These are phyloP conservation scores for Bolborhynchus lineola DNA, from an alignment of 2,113 vertebrate species.

Conservation along the genomic window DNA sequence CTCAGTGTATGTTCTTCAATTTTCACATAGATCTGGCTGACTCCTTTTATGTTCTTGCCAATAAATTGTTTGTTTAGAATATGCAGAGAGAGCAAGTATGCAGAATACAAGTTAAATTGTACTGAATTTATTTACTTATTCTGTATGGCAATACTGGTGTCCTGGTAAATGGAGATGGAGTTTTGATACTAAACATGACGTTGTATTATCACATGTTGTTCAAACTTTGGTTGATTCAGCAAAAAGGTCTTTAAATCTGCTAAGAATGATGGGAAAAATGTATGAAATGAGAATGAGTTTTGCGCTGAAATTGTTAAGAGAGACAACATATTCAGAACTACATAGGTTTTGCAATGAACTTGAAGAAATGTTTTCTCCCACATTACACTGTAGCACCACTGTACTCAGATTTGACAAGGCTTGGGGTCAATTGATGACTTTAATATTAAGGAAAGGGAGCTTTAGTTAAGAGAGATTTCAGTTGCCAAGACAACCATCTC, in stretches of 20 bases:
- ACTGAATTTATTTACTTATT: background rate
- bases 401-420: background rate
- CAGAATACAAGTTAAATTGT: background rate
- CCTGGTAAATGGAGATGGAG: background rate
- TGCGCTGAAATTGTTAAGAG: background rate
- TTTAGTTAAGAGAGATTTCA: background rate
- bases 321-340: background rate
- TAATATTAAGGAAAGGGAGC: background rate
- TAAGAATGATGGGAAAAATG: background rate
- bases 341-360: background rate
- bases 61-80: background rate
- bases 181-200: background rate
- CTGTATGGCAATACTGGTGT: background rate
- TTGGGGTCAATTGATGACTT: background rate
- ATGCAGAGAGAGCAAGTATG: background rate
- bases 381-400: background rate
- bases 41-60: background rate
- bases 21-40: background rate
- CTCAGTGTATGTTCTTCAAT: background rate
- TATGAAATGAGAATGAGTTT: background rate
- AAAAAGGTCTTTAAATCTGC: background rate
- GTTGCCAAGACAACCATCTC: slow-evolving; percentile 29
- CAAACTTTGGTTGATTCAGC: background rate
- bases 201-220: background rate
- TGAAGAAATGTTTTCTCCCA: background rate